These are phyloP conservation scores for Gonocerus acuteangulatus DNA, from an alignment of 2,888 invertebrate genomes.

Conservation along the genomic window DNA sequence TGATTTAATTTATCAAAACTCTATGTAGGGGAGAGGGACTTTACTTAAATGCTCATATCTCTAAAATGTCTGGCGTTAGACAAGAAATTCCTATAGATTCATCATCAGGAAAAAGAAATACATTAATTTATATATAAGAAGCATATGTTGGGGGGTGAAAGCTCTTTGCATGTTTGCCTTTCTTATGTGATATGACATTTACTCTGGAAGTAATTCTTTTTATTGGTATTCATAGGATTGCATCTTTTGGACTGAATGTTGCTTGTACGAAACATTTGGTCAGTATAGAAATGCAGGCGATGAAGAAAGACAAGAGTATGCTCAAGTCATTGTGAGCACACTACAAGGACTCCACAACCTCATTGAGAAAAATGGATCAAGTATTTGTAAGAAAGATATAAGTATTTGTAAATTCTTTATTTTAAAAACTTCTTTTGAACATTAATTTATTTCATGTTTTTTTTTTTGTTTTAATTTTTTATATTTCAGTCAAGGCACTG, in stretches of 20 bases:
- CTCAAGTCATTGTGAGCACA: slow-evolving; percentile 43
- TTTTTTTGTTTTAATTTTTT: too few relatives aligned
- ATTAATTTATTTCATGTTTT: slow-evolving; percentile 7
- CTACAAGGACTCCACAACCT: slow-evolving; percentile 48
- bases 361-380: slow-evolving; percentile 49
- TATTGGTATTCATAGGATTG: slow-evolving; percentile 51
- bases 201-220: too few relatives aligned
- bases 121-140: too few relatives aligned
- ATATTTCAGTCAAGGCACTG: background rate
- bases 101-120: too few relatives aligned
- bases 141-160: too few relatives aligned
- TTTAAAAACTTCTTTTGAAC: background rate
- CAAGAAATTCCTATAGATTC: too few relatives aligned
- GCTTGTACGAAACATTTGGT: slow-evolving; percentile 64
- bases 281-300: slow-evolving; percentile 48
- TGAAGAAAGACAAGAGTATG: slow-evolving; percentile 35
- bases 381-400: slow-evolving; percentile 45
- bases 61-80: too few relatives aligned
- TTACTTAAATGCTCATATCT: too few relatives aligned
- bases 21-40: too few relatives aligned
- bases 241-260: slow-evolving; percentile 68
- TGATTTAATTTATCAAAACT: too few relatives aligned
- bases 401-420: background rate
- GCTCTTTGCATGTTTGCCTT: too few relatives aligned
- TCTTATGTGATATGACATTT: too few relatives aligned